Evolutionary conservation across 2,888 invertebrate species (phyloP), one percentile per base, ranked within the genome.

Genomic region (Taphrorychus bicolor): DNA sequence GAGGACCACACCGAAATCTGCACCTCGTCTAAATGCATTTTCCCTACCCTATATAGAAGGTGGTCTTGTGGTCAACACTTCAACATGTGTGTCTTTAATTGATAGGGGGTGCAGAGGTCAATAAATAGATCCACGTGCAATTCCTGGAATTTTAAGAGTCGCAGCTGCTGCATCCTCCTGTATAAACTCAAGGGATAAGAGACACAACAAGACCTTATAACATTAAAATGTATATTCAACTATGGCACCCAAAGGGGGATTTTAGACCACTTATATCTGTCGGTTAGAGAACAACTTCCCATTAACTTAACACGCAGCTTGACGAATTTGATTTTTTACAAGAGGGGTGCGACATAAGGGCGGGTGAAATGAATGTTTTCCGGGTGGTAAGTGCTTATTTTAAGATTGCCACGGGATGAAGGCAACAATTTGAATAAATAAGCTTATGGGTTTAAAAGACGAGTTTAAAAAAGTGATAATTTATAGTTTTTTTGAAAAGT

Each of bases 41-140:
- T 7, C 45, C 14, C 17, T 16, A 11, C 45, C 17, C 17, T 45
- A 5, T n/a, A n/a, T n/a, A n/a, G n/a, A n/a, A n/a, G n/a, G n/a
- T n/a, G n/a, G n/a, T n/a, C 3, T 32, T 45, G 17, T 45, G 45
- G 45, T 45, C 45, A 5, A 14, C 45, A 45, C 32, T 32, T 32
- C 32, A 32, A 32, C 45, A 45, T 45, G 14, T 45, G 45, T 5
- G 14, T 45, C 45, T 45, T 17, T 45, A 45, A 45, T 45, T 45
- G 32, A 32, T 32, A n/a, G n/a, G 32, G 32, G 32, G 32, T 32
- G 32, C 11, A 11, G 32, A 11, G 11, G 32, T 9, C 32, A 9
- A 11, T 32, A 32, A 32, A 11, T 7, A n/a, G n/a, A n/a, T n/a
- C 9, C 11, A 32, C 32, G 9, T 32, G 32, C 32, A 11, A 32